Percentiles rank a stretch among this genome's conserved stretches.
phyloP scores from a whole-genome alignment of 2,797 vertebrate genomes.

The Benthosema pterotum region DNA sequence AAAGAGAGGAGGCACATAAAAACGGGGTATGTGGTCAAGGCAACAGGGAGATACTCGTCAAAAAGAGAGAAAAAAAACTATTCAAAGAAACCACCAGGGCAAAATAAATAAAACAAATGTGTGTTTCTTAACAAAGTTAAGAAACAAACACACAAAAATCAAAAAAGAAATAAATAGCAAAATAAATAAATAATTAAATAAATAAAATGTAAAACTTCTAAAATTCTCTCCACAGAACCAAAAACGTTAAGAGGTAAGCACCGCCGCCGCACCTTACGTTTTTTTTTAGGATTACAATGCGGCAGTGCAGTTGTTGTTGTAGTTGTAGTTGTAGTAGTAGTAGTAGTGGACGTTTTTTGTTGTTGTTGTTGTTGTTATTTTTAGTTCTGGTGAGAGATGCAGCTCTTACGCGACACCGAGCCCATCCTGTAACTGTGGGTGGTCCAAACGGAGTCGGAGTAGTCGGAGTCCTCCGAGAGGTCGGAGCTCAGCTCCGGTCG shows the following conservation, averaged over 20 bases:
- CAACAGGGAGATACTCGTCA: slow-evolving; percentile 87
- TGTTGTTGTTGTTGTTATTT: slow-evolving; percentile 70
- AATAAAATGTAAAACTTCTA: slow-evolving; percentile 13
- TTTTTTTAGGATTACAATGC: slow-evolving; percentile 30
- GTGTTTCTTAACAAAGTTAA: too few species aligned
- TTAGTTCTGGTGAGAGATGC: slow-evolving; percentile 98
- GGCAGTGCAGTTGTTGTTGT: slow-evolving; percentile 46
- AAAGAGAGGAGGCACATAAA: slow-evolving; percentile 91
- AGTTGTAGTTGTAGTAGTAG: not conserved
- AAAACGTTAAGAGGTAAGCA: slow-evolving; percentile 70
- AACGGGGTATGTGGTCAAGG: slow-evolving; percentile 89
- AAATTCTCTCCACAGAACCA: slow-evolving; percentile 49
- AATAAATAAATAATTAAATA: slow-evolving; percentile 48
- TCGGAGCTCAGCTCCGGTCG: slow-evolving; percentile 94
- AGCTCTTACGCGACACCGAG: slow-evolving; percentile 97
- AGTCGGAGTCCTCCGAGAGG: slow-evolving; percentile 99
- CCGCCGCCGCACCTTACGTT: slow-evolving; percentile 57
- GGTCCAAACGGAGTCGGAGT: slow-evolving; percentile 98
- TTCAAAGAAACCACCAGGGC: slow-evolving; percentile 53
- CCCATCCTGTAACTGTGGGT: slow-evolving; percentile 99
- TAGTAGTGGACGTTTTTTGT: not conserved
- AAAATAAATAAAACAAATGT: slow-evolving; percentile 71
- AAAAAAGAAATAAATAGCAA: slow-evolving; percentile 54
- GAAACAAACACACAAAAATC: slow-evolving; percentile 15
- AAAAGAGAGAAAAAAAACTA: slow-evolving; percentile 82